phyloP scores from a whole-genome alignment of 2,888 invertebrate genomes.

The Alitta virens region DNA sequence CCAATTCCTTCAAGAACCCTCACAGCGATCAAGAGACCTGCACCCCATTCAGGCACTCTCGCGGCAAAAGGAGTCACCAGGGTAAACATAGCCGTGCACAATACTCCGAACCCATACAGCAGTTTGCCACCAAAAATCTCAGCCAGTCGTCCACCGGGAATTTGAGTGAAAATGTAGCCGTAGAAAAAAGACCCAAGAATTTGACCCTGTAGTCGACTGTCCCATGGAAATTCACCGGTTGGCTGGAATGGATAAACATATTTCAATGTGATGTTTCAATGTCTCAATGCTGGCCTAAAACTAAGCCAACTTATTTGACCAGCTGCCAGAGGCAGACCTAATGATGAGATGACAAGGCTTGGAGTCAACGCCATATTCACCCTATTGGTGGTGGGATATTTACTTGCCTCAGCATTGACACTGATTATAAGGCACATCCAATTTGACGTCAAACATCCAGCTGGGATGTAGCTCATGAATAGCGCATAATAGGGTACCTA shows the following conservation, averaged over 20 bases:
- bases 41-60: slow-evolving; percentile 64
- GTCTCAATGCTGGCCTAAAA: too few species aligned
- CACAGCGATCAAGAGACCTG: slow-evolving; percentile 66
- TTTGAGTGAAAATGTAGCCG: slow-evolving; percentile 47
- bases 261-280: too few species aligned
- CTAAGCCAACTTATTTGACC: too few species aligned
- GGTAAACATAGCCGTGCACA: slow-evolving; percentile 79
- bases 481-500: too few species aligned
- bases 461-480: too few species aligned
- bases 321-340: too few species aligned
- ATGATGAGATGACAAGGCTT: too few species aligned
- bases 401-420: too few species aligned
- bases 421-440: too few species aligned
- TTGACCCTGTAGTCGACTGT: slow-evolving; percentile 39
- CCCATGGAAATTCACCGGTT: slow-evolving; percentile 49
- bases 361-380: too few species aligned
- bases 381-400: too few species aligned
- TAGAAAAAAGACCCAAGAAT: slow-evolving; percentile 54
- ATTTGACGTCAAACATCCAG: too few species aligned
- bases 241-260: neutral
- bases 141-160: slow-evolving; percentile 62
- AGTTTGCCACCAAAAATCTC: slow-evolving; percentile 85
- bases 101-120: slow-evolving; percentile 75
- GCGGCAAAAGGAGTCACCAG: slow-evolving; percentile 77
- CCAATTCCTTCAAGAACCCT: slow-evolving; percentile 80